Conservation (phyloP, 2,113 vertebrate genomes). For the Edolisoma coerulescens region DNA sequence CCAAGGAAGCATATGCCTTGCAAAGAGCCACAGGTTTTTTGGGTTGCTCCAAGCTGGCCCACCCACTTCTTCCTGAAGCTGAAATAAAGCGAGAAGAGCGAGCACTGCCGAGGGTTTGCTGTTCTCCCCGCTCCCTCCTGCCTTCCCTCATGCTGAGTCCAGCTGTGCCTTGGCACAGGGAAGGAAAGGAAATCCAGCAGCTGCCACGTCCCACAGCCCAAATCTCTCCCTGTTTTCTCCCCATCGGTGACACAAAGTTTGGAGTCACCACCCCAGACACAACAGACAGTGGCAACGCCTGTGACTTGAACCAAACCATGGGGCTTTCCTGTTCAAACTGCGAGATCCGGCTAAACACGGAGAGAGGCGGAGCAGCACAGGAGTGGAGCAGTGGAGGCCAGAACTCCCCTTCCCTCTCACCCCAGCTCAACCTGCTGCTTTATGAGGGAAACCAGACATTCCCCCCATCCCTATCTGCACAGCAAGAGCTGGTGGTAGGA, state of each 20-base stretch:
- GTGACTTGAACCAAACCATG: background rate
- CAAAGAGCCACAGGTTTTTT: background rate
- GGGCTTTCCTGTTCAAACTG: background rate
- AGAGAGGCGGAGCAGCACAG: background rate
- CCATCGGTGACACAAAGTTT: accelerated
- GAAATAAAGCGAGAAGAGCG: conserved; percentile 9
- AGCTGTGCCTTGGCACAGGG: background rate
- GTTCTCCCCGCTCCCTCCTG: background rate
- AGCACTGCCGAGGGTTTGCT: background rate
- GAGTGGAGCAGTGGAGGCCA: accelerated
- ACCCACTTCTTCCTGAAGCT: background rate
- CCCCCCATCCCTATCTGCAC: accelerated
- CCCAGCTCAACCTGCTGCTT: background rate
- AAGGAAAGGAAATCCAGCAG: background rate
- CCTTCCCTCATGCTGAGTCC: background rate
- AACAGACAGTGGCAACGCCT: accelerated
- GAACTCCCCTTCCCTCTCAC: background rate
- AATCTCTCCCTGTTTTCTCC: background rate
- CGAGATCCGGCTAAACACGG: accelerated
- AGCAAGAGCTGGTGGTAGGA: accelerated
- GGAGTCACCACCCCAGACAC: background rate
- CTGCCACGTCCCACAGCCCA: background rate
- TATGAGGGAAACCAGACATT: background rate
- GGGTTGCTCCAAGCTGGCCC: conserved; percentile 22
- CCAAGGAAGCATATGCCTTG: conserved; percentile 4